Percentiles rank a stretch among this genome's conserved stretches.
Conservation (phyloP, 2,888 invertebrate genomes). For the Caenorhabditis imperialis region DNA sequence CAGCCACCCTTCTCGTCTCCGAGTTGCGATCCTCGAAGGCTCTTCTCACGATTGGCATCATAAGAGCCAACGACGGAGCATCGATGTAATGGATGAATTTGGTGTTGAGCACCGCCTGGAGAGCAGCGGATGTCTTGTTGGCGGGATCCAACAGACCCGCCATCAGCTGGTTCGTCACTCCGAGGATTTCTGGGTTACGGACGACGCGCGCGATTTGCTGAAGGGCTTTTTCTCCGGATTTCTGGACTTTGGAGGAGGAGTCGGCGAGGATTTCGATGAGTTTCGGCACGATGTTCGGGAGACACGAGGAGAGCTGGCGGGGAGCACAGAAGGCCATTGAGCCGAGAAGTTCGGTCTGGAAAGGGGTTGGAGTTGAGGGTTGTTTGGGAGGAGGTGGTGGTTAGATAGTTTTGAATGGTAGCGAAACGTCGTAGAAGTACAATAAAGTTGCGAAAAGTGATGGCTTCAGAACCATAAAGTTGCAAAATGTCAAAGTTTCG, state of each 20-base stretch:
- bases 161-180: conserved; percentile 66
- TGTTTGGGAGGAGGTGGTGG: too few relatives aligned
- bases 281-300: conserved; percentile 97
- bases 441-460: too few relatives aligned
- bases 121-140: conserved; percentile 84
- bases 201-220: conserved; percentile 97
- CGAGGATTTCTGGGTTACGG: conserved; percentile 93
- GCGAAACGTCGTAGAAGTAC: too few relatives aligned
- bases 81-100: conserved; percentile 99
- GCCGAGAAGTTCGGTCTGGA: conserved; percentile 79
- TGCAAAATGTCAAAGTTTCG: too few relatives aligned
- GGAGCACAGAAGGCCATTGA: conserved; percentile 99
- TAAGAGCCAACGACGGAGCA: conserved; percentile 95
- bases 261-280: conserved; percentile 96
- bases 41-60: conserved; percentile 98
- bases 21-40: conserved; percentile 98
- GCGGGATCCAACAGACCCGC: conserved; percentile 83
- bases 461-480: too few relatives aligned
- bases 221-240: conserved; percentile 87
- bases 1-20: conserved; percentile 98
- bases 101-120: conserved; percentile 77
- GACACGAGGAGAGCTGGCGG: conserved; percentile 95
- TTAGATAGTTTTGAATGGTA: too few relatives aligned
- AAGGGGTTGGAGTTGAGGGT: too few relatives aligned
- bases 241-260: conserved; percentile 84